Percentiles rank a stretch among this genome's conserved stretches.
Conservation (phyloP, 2,797 vertebrate species). For the Carapus acus region DNA sequence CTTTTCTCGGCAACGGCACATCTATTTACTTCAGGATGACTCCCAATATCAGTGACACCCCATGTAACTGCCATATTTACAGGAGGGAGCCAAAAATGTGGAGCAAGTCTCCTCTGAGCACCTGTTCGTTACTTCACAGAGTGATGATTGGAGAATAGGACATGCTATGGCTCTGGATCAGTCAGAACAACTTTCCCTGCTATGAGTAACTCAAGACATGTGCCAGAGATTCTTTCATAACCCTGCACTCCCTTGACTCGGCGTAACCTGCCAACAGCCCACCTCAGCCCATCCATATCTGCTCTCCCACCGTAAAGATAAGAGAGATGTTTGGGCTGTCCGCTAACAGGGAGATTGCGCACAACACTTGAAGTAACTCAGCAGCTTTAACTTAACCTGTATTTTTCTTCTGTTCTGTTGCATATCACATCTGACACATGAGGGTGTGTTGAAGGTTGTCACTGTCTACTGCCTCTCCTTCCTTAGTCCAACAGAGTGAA, state of each 20-base stretch:
- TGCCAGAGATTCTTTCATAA: slow-evolving; percentile 60
- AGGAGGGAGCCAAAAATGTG: slow-evolving; percentile 52
- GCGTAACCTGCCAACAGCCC: slow-evolving; percentile 40
- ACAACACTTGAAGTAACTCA: slow-evolving; percentile 1
- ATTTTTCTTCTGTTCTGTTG: neutral
- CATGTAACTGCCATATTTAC: slow-evolving; percentile 59
- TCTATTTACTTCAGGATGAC: slow-evolving; percentile 58
- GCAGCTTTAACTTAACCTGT: slow-evolving; percentile 1
- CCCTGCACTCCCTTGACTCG: slow-evolving; percentile 38
- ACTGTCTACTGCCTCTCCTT: slow-evolving; percentile 38
- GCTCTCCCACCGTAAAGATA: slow-evolving; percentile 34
- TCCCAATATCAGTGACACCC: slow-evolving; percentile 58
- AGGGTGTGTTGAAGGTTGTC: slow-evolving; percentile 35
- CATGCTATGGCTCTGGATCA: slow-evolving; percentile 50
- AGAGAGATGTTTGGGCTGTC: slow-evolving; percentile 25
- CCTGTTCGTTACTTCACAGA: slow-evolving; percentile 61
- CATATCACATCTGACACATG: slow-evolving; percentile 22
- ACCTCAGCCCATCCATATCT: slow-evolving; percentile 44
- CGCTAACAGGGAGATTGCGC: neutral
- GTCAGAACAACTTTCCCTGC: slow-evolving; percentile 45
- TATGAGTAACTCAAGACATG: slow-evolving; percentile 49
- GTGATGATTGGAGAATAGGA: slow-evolving; percentile 53
- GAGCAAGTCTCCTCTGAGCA: slow-evolving; percentile 45
- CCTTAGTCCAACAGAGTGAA: slow-evolving; percentile 56
- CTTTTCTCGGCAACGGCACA: slow-evolving; percentile 15